Percentiles rank a stretch among this genome's conserved stretches.
Conservation (phyloP, 2,113 vertebrate genomes). For the Petrocephalus zakoni region DNA sequence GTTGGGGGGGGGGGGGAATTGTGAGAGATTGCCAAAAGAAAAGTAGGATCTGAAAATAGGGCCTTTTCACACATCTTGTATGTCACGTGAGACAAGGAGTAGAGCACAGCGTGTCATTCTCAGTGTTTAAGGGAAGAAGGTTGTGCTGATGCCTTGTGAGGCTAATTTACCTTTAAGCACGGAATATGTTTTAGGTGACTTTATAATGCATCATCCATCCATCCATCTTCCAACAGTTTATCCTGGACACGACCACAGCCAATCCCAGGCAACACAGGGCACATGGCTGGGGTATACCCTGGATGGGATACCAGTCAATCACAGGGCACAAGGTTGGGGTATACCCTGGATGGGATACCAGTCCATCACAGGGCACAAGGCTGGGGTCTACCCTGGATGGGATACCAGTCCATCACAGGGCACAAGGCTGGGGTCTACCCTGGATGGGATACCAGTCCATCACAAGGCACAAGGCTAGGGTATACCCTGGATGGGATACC, state of each 20-base stretch:
- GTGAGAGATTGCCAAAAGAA: not conserved
- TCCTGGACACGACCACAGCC: not conserved
- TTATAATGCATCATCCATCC: not conserved
- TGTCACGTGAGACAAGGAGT: not conserved
- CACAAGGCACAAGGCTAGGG: too few species aligned
- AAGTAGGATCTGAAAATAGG: not conserved
- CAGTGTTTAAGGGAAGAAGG: conserved; percentile 31
- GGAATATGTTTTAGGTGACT: not conserved
- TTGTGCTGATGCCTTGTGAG: conserved; percentile 48
- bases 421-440: too few species aligned
- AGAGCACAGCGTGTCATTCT: conserved; percentile 39
- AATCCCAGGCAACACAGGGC: not conserved
- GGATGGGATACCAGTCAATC: too few species aligned
- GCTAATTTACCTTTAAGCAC: conserved; percentile 31
- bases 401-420: too few species aligned
- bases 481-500: too few species aligned
- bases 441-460: too few species aligned
- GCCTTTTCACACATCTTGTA: not conserved
- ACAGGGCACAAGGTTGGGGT: too few species aligned
- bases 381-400: too few species aligned
- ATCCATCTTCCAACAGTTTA: not conserved
- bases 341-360: too few species aligned
- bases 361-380: too few species aligned
- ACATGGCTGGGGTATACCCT: not conserved
- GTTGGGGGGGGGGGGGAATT: not conserved